A percentile compares a stretch with the other conserved stretches of the same genome.
Conservation (phyloP, 2,888 invertebrate genomes). For the Dryomyza anilis region DNA sequence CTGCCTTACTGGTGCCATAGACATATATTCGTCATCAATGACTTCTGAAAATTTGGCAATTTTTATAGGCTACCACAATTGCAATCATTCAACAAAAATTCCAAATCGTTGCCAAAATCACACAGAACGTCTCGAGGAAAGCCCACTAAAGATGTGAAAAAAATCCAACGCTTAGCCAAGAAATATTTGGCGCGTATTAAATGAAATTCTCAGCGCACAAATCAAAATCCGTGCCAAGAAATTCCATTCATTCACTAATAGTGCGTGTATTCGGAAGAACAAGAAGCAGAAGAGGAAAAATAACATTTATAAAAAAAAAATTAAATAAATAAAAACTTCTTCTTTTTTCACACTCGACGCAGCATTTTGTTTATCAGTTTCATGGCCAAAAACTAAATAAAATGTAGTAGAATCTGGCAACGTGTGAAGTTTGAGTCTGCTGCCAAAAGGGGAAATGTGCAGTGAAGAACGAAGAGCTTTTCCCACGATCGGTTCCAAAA, state of each 20-base stretch:
- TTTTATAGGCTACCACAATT: too few relatives aligned
- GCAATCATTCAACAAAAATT: not conserved
- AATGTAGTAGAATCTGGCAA: not conserved
- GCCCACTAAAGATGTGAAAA: not conserved
- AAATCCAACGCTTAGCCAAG: conserved; percentile 9
- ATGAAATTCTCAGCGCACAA: not conserved
- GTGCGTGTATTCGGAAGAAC: conserved; percentile 4
- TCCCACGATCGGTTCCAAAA: conserved; percentile 1
- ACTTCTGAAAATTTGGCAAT: too few relatives aligned
- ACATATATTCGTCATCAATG: too few relatives aligned
- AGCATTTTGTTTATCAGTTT: not conserved
- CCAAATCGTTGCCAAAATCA: conserved; percentile 26
- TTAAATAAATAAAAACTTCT: not conserved
- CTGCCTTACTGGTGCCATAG: not conserved
- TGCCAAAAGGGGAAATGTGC: not conserved
- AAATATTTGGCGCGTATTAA: conserved; percentile 23
- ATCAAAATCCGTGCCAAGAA: conserved; percentile 34
- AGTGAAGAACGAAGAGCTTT: not conserved
- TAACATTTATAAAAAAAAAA: not conserved
- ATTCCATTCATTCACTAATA: conserved; percentile 25
- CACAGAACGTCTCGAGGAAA: conserved; percentile 15
- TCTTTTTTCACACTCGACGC: not conserved
- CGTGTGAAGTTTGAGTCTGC: not conserved
- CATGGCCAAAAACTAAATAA: conserved; percentile 1
- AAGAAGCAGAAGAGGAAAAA: not conserved